Percentiles rank a stretch among this genome's conserved stretches.
These are phyloP conservation scores for Drosophila vallismaia DNA, from an alignment of 2,888 invertebrate genomes.

Conservation along the genomic window DNA sequence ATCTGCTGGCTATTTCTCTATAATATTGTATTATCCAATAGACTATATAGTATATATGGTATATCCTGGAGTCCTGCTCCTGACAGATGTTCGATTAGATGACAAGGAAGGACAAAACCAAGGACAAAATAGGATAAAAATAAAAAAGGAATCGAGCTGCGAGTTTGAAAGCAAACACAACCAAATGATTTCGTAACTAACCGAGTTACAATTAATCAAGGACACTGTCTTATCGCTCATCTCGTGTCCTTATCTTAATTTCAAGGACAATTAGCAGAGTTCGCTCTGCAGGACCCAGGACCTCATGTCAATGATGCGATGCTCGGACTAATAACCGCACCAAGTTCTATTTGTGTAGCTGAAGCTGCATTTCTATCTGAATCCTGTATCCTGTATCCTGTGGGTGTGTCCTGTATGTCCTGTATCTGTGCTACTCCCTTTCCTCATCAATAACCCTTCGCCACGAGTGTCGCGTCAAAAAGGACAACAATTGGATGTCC, in stretches of 20 bases:
- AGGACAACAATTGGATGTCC: constrained; percentile 33
- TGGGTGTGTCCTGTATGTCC: neutral
- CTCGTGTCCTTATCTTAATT: neutral
- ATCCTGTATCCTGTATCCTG: constrained; percentile 16
- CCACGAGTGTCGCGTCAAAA: constrained; percentile 15
- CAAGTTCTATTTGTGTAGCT: constrained; percentile 1
- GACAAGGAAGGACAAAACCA: constrained; percentile 9
- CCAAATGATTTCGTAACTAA: constrained; percentile 1
- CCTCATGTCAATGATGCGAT: constrained; percentile 33
- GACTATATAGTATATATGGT: neutral
- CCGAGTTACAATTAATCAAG: neutral
- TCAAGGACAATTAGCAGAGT: constrained; percentile 24
- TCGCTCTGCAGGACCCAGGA: neutral
- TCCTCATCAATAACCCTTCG: constrained; percentile 39
- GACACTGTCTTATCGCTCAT: neutral
- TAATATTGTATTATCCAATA: neutral
- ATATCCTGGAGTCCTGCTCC: neutral
- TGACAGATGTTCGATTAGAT: constrained; percentile 34
- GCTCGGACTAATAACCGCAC: constrained; percentile 32
- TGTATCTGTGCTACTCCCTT: neutral
- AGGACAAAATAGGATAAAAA: neutral
- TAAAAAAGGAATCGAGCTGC: neutral
- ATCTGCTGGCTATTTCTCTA: neutral
- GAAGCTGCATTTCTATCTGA: constrained; percentile 7
- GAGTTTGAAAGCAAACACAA: neutral